Evolutionary conservation across 2,888 invertebrate genomes (phyloP).

Genomic region (Teleiodes luculella): DNA sequence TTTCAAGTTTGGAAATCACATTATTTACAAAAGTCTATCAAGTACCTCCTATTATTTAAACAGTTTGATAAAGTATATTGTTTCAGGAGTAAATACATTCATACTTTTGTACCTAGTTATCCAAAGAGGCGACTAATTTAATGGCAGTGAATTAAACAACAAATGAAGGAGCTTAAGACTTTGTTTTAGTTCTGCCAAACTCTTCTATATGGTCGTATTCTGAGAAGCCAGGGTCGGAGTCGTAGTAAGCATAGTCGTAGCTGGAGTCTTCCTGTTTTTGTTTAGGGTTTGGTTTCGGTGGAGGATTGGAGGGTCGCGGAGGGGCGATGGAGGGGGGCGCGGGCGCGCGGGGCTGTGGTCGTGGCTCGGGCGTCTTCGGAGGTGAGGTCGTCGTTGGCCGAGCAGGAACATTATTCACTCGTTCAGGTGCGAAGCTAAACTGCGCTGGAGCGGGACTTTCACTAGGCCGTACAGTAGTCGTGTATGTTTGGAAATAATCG

Average conservation of each 20-base stretch:
- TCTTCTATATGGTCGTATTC: conserved; percentile 81
- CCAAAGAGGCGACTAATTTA: conserved; percentile 70
- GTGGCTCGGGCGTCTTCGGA: conserved; percentile 41
- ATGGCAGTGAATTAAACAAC: conserved; percentile 62
- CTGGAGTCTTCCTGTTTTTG: conserved; percentile 79
- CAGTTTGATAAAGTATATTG: neutral
- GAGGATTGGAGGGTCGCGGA: conserved; percentile 39
- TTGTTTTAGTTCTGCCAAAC: conserved; percentile 79
- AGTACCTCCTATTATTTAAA: neutral
- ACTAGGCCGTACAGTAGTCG: conserved; percentile 60
- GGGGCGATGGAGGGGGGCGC: conserved; percentile 37
- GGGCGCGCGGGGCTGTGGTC: conserved; percentile 38
- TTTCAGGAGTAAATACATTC: conserved; percentile 3
- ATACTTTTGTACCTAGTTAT: conserved; percentile 25
- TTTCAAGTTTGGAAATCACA: conserved; percentile 19
- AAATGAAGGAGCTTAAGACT: conserved; percentile 45
- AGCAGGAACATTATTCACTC: conserved; percentile 32
- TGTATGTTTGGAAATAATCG: conserved; percentile 63
- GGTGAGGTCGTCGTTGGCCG: conserved; percentile 32
- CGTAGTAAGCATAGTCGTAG: conserved; percentile 93
- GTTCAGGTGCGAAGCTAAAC: conserved; percentile 31
- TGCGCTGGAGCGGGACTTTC: conserved; percentile 38
- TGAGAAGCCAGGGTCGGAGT: conserved; percentile 80
- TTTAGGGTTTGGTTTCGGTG: conserved; percentile 45
- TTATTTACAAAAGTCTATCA: conserved; percentile 19